Percentiles rank a stretch among this genome's conserved stretches.
These are phyloP conservation scores for Aeoliscus strigatus DNA, from an alignment of 2,797 vertebrate genomes.

Conservation along the genomic window DNA sequence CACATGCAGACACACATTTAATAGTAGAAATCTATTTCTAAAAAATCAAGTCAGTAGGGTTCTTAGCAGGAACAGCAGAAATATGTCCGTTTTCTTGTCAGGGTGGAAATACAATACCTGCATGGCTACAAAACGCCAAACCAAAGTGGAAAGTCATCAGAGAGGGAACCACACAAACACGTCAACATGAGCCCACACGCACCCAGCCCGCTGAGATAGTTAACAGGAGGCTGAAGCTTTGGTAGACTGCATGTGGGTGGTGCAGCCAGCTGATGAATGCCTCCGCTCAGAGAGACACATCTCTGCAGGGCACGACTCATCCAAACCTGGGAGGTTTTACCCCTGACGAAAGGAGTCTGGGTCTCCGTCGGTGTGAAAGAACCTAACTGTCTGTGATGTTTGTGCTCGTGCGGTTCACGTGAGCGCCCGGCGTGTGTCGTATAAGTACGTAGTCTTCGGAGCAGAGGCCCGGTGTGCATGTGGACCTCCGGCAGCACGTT, in stretches of 20 bases:
- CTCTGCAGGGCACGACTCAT: slow-evolving; percentile 47
- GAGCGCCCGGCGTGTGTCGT: too few species aligned
- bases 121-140: slow-evolving; percentile 36
- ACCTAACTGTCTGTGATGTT: slow-evolving; percentile 30
- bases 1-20: too few species aligned
- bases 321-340: slow-evolving; percentile 59
- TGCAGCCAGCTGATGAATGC: slow-evolving; percentile 64
- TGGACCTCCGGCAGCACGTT: slow-evolving; percentile 40
- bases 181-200: slow-evolving; percentile 3
- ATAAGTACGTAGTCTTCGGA: too few species aligned
- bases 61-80: too few species aligned
- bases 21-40: too few species aligned
- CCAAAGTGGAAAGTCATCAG: slow-evolving; percentile 52
- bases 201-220: slow-evolving; percentile 49
- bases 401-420: too few species aligned
- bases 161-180: slow-evolving; percentile 42
- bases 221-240: slow-evolving; percentile 62
- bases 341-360: slow-evolving; percentile 30
- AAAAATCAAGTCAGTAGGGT: too few species aligned
- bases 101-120: slow-evolving; percentile 31
- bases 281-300: slow-evolving; percentile 61
- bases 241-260: slow-evolving; percentile 69
- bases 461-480: slow-evolving; percentile 46
- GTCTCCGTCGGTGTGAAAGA: slow-evolving; percentile 31
- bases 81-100: too few species aligned